Conservation (phyloP, 2,888 invertebrate species). For the Mimas tiliae region DNA sequence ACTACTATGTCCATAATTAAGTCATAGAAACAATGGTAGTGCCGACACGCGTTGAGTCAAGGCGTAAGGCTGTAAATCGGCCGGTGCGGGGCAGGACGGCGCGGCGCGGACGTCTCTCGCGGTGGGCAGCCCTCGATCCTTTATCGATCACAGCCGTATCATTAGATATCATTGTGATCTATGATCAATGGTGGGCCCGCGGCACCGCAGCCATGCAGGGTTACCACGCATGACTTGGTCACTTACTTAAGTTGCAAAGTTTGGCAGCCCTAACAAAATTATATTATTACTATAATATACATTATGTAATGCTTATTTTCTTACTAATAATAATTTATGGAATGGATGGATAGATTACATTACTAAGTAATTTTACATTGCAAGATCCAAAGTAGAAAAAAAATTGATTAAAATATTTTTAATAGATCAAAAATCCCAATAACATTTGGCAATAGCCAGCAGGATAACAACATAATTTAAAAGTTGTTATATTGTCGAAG, state of each 20-base stretch:
- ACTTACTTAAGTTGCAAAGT: neutral
- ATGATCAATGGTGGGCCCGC: conserved; percentile 69
- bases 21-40: conserved; percentile 22
- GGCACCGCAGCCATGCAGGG: conserved; percentile 46
- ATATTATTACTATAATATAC: too few relatives aligned
- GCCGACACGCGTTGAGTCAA: neutral
- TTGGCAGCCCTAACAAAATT: neutral
- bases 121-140: conserved; percentile 67
- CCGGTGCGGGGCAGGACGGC: conserved; percentile 31
- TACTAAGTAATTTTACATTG: too few relatives aligned
- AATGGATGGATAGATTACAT: too few relatives aligned
- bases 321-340: neutral
- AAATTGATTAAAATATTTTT: too few relatives aligned
- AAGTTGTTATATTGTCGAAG: neutral
- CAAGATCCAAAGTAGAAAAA: too few relatives aligned
- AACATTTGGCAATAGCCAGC: neutral
- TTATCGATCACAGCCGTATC: conserved; percentile 78
- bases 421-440: too few relatives aligned
- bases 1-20: neutral
- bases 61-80: conserved; percentile 26
- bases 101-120: conserved; percentile 62
- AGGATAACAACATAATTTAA: neutral
- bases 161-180: conserved; percentile 82
- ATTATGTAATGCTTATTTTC: neutral
- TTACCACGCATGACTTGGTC: conserved; percentile 38